These are phyloP conservation scores for Threskiornis aethiopicus DNA, from an alignment of 2,797 vertebrate genomes.

Conservation along the genomic window DNA sequence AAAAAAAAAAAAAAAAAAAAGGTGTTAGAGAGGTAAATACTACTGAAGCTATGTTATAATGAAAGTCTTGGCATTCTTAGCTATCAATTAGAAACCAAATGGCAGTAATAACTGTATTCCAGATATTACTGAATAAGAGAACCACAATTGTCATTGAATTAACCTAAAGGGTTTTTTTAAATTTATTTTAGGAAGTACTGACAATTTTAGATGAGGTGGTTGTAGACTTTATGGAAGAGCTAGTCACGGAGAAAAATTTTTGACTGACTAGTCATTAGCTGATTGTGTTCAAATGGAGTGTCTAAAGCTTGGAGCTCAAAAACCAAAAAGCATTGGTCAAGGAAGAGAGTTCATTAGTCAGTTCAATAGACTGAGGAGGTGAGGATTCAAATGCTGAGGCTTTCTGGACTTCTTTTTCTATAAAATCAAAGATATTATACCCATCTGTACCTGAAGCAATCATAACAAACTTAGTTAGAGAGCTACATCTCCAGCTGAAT, in stretches of 20 bases:
- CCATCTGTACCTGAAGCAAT: background rate
- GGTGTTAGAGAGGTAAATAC: background rate
- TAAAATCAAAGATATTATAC: background rate
- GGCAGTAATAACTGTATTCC: background rate
- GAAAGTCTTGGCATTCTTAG: background rate
- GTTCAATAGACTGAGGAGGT: background rate
- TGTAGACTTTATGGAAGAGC: background rate
- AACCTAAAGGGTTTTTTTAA: background rate
- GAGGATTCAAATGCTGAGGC: background rate
- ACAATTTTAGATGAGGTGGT: background rate
- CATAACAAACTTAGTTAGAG: background rate
- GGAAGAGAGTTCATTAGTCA: background rate
- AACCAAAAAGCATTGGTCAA: background rate
- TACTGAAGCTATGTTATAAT: background rate
- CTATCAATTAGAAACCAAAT: background rate
- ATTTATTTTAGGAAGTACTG: background rate
- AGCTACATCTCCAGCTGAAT: background rate
- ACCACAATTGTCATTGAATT: background rate
- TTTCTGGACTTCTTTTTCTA: background rate
- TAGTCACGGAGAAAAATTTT: background rate
- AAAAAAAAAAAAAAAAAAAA: no score
- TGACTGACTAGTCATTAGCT: background rate
- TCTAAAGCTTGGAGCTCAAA: background rate
- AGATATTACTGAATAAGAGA: background rate
- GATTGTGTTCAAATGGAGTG: background rate